A percentile compares a stretch with the other conserved stretches of the same genome.
Conservation (phyloP, 1,140 invertebrate genomes). For the Calliphora vicina region DNA sequence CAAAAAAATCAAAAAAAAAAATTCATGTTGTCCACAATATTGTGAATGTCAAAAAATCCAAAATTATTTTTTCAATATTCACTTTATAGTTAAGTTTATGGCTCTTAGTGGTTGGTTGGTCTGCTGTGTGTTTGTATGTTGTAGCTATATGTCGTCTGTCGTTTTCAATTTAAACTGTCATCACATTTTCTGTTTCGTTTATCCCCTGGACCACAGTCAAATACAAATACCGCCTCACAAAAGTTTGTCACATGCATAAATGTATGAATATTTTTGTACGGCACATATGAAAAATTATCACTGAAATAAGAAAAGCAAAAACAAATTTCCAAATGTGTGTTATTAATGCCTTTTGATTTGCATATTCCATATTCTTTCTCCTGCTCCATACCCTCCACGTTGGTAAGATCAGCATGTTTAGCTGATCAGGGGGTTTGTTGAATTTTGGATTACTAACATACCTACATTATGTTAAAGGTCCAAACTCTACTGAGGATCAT, state of each 20-base stretch:
- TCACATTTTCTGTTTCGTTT: conserved; percentile 13
- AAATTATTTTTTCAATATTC: neutral
- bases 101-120: neutral
- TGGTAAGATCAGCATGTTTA: neutral
- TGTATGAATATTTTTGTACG: neutral
- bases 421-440: no score
- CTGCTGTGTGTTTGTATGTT: neutral
- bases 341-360: neutral
- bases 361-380: neutral
- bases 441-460: no score
- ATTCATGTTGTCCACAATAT: neutral
- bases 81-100: neutral
- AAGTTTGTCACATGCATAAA: conserved; percentile 23
- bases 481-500: no score
- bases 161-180: conserved; percentile 32
- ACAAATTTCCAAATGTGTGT: neutral
- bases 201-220: conserved; percentile 31
- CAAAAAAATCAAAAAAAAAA: neutral
- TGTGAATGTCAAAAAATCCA: conserved; percentile 2
- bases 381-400: neutral
- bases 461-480: no score
- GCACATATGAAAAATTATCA: conserved; percentile 16
- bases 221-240: conserved; percentile 19
- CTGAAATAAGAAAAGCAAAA: neutral
- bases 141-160: conserved; percentile 22